Evolutionary conservation across 2,888 invertebrate genomes (phyloP).

Genomic region (Stenodera caucasica): DNA sequence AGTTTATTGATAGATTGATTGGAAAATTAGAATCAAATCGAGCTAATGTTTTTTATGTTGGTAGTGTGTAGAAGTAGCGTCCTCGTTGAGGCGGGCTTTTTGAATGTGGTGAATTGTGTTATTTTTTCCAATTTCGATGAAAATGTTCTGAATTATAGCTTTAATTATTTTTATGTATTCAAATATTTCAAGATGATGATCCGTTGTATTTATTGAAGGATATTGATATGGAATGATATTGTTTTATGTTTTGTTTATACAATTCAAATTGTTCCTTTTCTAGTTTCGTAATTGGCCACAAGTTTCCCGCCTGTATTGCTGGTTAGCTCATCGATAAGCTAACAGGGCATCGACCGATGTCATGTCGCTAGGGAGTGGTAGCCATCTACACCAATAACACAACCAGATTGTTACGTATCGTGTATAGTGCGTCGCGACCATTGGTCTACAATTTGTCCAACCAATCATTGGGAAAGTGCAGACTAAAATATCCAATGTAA

Average conservation of each 20-base stretch:
- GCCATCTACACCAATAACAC: constrained; percentile 71
- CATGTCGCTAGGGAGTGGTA: constrained; percentile 64
- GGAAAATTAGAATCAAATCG: no score
- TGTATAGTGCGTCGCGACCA: constrained; percentile 73
- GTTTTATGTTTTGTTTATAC: neutral
- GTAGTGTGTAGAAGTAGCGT: no score
- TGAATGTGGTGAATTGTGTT: no score
- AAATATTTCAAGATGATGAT: no score
- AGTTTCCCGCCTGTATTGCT: constrained; percentile 50
- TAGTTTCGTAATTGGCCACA: constrained; percentile 54
- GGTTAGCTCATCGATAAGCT: constrained; percentile 48
- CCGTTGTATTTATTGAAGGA: neutral
- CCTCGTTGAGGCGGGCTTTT: no score
- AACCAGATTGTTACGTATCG: constrained; percentile 60
- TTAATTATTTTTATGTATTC: no score
- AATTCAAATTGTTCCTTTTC: constrained; percentile 44
- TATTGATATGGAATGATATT: neutral
- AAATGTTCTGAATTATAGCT: no score
- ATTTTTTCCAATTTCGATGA: no score
- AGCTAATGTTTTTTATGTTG: no score
- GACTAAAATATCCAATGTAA: constrained; percentile 73
- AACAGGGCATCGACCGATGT: constrained; percentile 54
- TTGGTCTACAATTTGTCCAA: constrained; percentile 83
- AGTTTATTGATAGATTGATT: no score
- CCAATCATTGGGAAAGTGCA: constrained; percentile 87